Conservation (phyloP, 2,113 vertebrate genomes). For the Glaucidium brasilianum region DNA sequence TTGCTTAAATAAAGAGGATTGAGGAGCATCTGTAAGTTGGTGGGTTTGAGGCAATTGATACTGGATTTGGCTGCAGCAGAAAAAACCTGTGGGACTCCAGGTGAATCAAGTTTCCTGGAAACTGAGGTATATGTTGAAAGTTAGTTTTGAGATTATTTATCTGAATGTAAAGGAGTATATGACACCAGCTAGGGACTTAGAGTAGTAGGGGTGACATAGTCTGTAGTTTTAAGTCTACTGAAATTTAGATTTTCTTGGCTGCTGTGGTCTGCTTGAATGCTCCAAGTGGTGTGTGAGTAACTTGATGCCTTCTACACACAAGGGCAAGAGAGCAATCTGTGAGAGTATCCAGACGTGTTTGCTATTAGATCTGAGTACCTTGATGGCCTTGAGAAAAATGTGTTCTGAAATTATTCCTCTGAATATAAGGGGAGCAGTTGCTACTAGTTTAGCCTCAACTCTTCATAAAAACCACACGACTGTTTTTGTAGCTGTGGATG, state of each 20-base stretch:
- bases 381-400: neutral
- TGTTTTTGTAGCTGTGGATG: neutral
- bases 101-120: conserved; percentile 48
- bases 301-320: neutral
- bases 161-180: conserved; percentile 36
- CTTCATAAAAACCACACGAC: neutral
- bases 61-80: neutral
- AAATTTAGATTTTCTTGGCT: conserved; percentile 32
- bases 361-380: neutral
- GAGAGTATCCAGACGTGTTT: neutral
- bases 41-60: neutral
- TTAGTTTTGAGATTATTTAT: conserved; percentile 61
- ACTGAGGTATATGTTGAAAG: conserved; percentile 41
- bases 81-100: neutral
- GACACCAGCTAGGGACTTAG: conserved; percentile 9
- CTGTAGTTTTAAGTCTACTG: neutral
- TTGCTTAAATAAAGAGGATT: neutral
- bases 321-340: neutral
- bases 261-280: neutral
- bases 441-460: neutral
- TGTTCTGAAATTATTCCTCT: neutral
- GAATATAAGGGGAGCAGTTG: neutral
- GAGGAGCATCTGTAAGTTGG: conserved; percentile 3
- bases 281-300: neutral
- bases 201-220: neutral